A percentile compares a stretch with the other conserved stretches of the same genome.
These are phyloP conservation scores for Protaetia brevitarsis DNA, from an alignment of 1,140 invertebrate species.

Conservation along the genomic window DNA sequence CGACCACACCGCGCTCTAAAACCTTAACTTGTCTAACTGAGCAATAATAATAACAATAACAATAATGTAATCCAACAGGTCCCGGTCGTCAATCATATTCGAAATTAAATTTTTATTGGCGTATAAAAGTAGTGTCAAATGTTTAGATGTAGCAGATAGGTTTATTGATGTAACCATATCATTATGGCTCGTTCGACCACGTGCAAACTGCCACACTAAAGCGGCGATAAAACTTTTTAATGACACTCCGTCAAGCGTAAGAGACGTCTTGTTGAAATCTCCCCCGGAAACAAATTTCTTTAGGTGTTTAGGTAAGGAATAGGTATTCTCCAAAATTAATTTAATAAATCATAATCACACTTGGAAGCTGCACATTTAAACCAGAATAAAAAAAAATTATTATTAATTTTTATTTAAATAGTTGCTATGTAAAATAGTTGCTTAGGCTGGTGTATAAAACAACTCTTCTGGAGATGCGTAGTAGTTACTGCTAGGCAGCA, in stretches of 20 bases:
- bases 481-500: too few relatives aligned
- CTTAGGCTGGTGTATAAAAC: too few relatives aligned
- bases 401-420: too few relatives aligned
- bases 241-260: constrained; percentile 38
- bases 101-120: constrained; percentile 49
- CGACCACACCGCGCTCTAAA: not conserved
- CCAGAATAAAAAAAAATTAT: too few relatives aligned
- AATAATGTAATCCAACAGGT: constrained; percentile 41
- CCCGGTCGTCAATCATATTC: constrained; percentile 42
- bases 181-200: constrained; percentile 46
- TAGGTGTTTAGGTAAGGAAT: not conserved
- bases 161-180: constrained; percentile 50
- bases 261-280: constrained; percentile 21
- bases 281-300: not conserved
- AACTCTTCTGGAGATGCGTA: too few relatives aligned
- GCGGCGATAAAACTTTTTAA: constrained; percentile 49
- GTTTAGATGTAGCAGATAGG: constrained; percentile 46
- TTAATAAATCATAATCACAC: too few relatives aligned
- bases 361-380: too few relatives aligned
- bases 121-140: constrained; percentile 48
- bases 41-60: constrained; percentile 19
- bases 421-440: too few relatives aligned
- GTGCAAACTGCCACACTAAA: constrained; percentile 46
- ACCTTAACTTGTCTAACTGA: not conserved
- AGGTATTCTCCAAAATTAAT: too few relatives aligned